Evolutionary conservation across 1,140 invertebrate species (phyloP).

Genomic region (Telenomus remus): DNA sequence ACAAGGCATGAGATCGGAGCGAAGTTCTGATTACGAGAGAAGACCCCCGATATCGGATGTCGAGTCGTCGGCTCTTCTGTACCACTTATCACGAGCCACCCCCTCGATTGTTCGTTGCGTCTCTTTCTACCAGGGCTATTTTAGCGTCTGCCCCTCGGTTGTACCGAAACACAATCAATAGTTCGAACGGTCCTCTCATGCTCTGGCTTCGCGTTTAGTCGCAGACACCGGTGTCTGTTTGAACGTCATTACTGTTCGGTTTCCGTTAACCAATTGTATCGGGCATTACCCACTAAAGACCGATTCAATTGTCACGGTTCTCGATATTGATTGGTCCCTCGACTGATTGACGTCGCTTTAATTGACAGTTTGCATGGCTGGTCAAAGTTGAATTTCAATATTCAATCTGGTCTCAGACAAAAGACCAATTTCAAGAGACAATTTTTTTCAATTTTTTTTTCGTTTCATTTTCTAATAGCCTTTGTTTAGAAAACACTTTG

Average conservation of each 20-base stretch:
- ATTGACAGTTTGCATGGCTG: conserved; percentile 6
- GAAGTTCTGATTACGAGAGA: not conserved
- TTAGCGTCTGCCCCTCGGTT: not conserved
- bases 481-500: too few relatives aligned
- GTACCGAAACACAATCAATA: conserved; percentile 11
- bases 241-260: conserved; percentile 1
- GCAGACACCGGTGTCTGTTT: conserved; percentile 1
- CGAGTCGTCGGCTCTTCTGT: conserved; percentile 9
- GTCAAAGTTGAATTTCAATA: conserved; percentile 9
- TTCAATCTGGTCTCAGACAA: too few relatives aligned
- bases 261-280: conserved; percentile 1
- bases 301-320: conserved; percentile 19
- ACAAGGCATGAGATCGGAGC: conserved; percentile 4
- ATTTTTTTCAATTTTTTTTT: too few relatives aligned
- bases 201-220: not conserved
- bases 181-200: not conserved
- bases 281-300: not conserved
- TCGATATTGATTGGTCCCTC: conserved; percentile 1
- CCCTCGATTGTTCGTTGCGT: not conserved
- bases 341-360: conserved; percentile 9
- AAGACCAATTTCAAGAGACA: too few relatives aligned
- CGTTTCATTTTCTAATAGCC: too few relatives aligned
- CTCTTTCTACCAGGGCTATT: conserved; percentile 3
- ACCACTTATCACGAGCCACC: conserved; percentile 11
- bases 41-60: conserved; percentile 12